A percentile compares a stretch with the other conserved stretches of the same genome.
Evolutionary conservation across 2,888 invertebrate species (phyloP).

Genomic region (Xylota sylvarum): DNA sequence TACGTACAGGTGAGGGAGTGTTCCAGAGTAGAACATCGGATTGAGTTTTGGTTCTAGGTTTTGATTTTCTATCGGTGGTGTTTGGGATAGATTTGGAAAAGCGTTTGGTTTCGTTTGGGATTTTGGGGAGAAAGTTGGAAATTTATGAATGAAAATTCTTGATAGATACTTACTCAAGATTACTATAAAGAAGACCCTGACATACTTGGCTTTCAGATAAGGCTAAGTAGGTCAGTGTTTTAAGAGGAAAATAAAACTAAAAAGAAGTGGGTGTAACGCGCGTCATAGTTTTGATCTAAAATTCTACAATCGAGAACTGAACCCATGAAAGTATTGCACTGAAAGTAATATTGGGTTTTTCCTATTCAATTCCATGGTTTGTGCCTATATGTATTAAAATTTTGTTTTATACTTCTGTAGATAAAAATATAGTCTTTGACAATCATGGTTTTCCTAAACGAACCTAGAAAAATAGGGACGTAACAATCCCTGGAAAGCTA

Average conservation of each 20-base stretch:
- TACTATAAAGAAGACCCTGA: slow-evolving; percentile 33
- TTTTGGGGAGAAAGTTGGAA: slow-evolving; percentile 52
- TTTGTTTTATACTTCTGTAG: no score
- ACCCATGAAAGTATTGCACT: no score
- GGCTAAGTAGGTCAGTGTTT: slow-evolving; percentile 6
- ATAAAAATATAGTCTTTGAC: no score
- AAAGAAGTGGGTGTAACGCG: no score
- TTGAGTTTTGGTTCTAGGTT: slow-evolving; percentile 9
- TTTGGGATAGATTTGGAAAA: slow-evolving; percentile 45
- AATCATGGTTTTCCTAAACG: no score
- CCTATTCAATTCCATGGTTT: no score
- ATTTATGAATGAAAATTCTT: slow-evolving; percentile 12
- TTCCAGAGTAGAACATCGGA: slow-evolving; percentile 48
- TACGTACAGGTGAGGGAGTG: slow-evolving; percentile 23
- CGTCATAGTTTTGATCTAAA: background rate
- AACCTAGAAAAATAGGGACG: no score
- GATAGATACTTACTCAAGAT: background rate
- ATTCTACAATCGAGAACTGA: no score
- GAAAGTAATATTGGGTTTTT: no score
- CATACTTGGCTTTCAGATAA: slow-evolving; percentile 6
- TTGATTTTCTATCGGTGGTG: slow-evolving; percentile 14
- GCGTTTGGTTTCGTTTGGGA: slow-evolving; percentile 23
- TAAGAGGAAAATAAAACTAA: background rate
- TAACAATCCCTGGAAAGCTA: no score
- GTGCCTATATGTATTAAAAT: no score